phyloP scores from a whole-genome alignment of 2,797 vertebrate species.

The Lacerta viridis region DNA sequence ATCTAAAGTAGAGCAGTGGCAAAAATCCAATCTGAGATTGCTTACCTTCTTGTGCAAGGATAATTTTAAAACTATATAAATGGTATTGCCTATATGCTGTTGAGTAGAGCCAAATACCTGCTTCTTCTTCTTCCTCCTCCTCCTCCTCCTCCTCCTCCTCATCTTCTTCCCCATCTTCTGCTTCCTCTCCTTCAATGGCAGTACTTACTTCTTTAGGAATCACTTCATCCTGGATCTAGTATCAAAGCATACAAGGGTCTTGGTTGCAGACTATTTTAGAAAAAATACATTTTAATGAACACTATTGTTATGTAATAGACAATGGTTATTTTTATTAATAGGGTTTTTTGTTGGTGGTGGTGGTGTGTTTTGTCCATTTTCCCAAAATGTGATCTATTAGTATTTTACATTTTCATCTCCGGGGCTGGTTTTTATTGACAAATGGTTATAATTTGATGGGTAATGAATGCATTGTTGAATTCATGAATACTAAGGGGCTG shows the following conservation, averaged over 20 bases:
- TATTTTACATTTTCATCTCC: neutral
- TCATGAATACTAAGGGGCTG: neutral
- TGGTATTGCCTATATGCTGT: neutral
- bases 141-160: fast-evolving
- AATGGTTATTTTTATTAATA: neutral
- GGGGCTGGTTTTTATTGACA: neutral
- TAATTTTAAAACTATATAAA: neutral
- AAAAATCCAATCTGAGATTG: neutral
- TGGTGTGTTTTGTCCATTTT: too few relatives aligned
- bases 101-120: conserved; percentile 27
- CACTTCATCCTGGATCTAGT: conserved; percentile 43
- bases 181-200: neutral
- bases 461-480: neutral
- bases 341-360: neutral
- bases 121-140: conserved; percentile 8
- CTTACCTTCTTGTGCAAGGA: neutral
- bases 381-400: neutral
- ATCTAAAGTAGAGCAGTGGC: neutral
- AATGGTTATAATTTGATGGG: neutral
- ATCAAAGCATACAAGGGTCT: neutral
- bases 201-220: neutral
- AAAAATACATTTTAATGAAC: neutral
- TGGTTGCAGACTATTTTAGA: neutral
- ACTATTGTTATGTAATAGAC: neutral
- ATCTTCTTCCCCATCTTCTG: neutral